phyloP scores from a whole-genome alignment of 2,797 vertebrate species.

The Clarias platycephalus region DNA sequence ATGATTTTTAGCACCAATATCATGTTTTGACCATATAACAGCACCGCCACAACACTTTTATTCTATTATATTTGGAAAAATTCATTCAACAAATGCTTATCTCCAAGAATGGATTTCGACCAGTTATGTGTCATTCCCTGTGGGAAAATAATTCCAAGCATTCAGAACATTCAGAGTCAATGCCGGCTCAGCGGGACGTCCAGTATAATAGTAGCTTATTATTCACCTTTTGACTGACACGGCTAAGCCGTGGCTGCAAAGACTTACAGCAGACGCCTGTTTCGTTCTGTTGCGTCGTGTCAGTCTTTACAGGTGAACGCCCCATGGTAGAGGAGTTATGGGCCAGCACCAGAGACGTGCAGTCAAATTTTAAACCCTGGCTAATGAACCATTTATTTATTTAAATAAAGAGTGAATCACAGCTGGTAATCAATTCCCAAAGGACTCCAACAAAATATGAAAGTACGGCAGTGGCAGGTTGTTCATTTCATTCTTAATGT shows the following conservation, averaged over 20 bases:
- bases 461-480: neutral
- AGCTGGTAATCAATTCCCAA: conserved; percentile 24
- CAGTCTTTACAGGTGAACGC: conserved; percentile 6
- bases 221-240: conserved; percentile 18
- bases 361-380: conserved; percentile 32
- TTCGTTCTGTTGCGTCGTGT: conserved; percentile 3
- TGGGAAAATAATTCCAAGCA: neutral
- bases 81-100: neutral
- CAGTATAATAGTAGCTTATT: conserved; percentile 17
- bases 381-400: conserved; percentile 43
- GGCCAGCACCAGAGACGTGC: conserved; percentile 20
- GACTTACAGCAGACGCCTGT: conserved; percentile 15
- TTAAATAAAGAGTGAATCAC: neutral
- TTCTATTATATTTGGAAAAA: neutral
- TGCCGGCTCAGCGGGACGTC: neutral
- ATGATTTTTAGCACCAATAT: too few species aligned
- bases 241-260: conserved; percentile 3
- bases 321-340: conserved; percentile 1
- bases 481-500: neutral
- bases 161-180: neutral
- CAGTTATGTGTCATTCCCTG: neutral
- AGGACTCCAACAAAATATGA: neutral
- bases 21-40: neutral
- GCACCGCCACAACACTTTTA: neutral
- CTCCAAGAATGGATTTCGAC: neutral